Evolutionary conservation across 1,140 invertebrate genomes (phyloP), one percentile per base, ranked within the genome.

Genomic region (Magallana ariakensis): DNA sequence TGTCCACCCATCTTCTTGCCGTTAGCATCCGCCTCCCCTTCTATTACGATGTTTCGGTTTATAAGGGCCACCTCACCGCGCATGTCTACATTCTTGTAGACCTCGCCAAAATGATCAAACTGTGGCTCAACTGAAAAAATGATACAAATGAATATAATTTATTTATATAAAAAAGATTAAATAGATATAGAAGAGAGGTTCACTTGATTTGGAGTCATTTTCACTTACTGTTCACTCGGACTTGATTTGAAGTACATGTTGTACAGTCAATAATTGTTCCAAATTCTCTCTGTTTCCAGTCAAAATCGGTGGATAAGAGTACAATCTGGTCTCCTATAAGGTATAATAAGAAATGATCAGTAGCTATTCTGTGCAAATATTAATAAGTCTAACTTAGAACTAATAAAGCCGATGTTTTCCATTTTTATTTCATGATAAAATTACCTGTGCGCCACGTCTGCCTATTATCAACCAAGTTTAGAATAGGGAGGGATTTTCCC

Each of bases 41-140:
- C 84, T 26, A 92, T 89, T 54, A 89, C 83, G 33, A 92, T 90
- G 83, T 92, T 89, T 46, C 91, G 56, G 7, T 88, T 86, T 4
- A 92, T 55, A 16, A 92, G 87, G 13, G 75, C 92, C 10, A 92
- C 90, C 84, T 92, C 91, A n/a, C 87, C 92, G 80, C 92, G 85
- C 89, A 89, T 89, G 83, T 92, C 92, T 9, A 92, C 90, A 54
- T 85, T 86, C 10, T 91, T 88, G 22, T 80, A 82, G 6, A 92
- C 70, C 80, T 91, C 87, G 16, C 92, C 92, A 83, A 75, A 90
- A 85, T 92, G 92, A 16, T 80, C 88, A 62, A 81, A 87, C 16
- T 86, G 4, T 56, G 54, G 80, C n/a, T 81, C 80, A 81, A 53
- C 80, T 81, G 60, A 46, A 46, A 46, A 46, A 46, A 46, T 46